These are phyloP conservation scores for Erynnis tages DNA, from an alignment of 2,888 invertebrate genomes.

Conservation along the genomic window DNA sequence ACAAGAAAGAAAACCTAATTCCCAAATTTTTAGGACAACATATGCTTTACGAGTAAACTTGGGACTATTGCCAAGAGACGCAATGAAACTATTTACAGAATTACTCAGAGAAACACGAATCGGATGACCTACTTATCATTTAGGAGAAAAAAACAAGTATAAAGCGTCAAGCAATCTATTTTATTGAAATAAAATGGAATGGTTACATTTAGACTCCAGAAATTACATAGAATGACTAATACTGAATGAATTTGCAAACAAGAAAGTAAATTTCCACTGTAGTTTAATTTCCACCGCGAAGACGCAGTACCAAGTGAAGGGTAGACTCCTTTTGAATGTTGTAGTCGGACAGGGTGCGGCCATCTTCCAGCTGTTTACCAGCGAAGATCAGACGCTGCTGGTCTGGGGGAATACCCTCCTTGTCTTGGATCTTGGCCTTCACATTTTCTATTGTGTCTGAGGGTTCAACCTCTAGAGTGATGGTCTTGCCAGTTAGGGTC, in stretches of 20 bases:
- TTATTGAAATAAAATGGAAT: constrained; percentile 52
- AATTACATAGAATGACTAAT: constrained; percentile 5
- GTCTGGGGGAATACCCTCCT: constrained; percentile 48
- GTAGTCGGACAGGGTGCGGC: constrained; percentile 49
- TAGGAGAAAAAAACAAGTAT: constrained; percentile 5
- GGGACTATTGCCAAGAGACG: neutral
- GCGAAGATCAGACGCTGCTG: constrained; percentile 48
- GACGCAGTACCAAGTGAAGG: constrained; percentile 43
- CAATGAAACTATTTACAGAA: neutral
- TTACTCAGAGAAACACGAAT: neutral
- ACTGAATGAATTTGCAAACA: constrained; percentile 27
- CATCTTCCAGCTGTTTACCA: constrained; percentile 48
- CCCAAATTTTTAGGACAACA: too few relatives aligned
- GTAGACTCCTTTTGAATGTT: constrained; percentile 59
- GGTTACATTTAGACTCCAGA: constrained; percentile 40
- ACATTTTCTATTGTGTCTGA: constrained; percentile 45
- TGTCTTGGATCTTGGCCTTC: constrained; percentile 35
- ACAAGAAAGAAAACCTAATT: too few relatives aligned
- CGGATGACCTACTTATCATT: neutral
- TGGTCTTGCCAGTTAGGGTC: constrained; percentile 48
- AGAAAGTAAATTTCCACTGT: neutral
- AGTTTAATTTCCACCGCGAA: constrained; percentile 18
- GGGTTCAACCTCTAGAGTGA: constrained; percentile 41
- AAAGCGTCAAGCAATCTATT: constrained; percentile 24
- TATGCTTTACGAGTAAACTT: too few relatives aligned